Conservation (phyloP, 2,888 invertebrate genomes). For the Dicroscelio sp. region DNA sequence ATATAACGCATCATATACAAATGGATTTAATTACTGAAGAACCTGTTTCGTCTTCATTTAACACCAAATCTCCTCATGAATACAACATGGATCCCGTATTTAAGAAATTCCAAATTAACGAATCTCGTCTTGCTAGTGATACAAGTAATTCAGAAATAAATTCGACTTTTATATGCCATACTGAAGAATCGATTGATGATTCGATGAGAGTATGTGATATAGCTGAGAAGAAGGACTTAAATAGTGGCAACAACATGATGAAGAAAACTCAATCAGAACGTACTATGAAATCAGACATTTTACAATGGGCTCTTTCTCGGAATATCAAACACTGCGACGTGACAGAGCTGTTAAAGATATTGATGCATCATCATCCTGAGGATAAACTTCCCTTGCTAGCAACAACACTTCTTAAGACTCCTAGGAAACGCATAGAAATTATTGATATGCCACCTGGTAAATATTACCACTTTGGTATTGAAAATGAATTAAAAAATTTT, state of each 20-base stretch:
- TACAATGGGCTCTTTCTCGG: neutral
- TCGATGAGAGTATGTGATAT: neutral
- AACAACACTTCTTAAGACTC: slow-evolving; percentile 20
- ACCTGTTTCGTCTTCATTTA: too few relatives aligned
- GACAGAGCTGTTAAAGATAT: slow-evolving; percentile 1
- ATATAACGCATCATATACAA: too few relatives aligned
- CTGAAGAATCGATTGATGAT: neutral
- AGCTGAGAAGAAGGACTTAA: neutral
- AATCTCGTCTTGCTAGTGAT: too few relatives aligned
- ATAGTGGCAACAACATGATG: neutral
- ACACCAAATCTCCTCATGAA: too few relatives aligned
- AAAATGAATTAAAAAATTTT: neutral
- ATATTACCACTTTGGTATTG: slow-evolving; percentile 36
- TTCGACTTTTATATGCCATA: too few relatives aligned
- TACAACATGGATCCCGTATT: too few relatives aligned
- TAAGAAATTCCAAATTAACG: too few relatives aligned
- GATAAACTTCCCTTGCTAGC: neutral
- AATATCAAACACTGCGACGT: neutral
- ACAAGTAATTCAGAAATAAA: too few relatives aligned
- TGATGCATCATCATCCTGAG: neutral
- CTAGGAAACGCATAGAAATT: neutral
- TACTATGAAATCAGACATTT: neutral
- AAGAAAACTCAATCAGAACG: neutral
- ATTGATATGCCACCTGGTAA: slow-evolving; percentile 15
- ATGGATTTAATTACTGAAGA: too few relatives aligned